Conservation (phyloP, 1,140 invertebrate species). For the Pygmarrhopalites habei region DNA sequence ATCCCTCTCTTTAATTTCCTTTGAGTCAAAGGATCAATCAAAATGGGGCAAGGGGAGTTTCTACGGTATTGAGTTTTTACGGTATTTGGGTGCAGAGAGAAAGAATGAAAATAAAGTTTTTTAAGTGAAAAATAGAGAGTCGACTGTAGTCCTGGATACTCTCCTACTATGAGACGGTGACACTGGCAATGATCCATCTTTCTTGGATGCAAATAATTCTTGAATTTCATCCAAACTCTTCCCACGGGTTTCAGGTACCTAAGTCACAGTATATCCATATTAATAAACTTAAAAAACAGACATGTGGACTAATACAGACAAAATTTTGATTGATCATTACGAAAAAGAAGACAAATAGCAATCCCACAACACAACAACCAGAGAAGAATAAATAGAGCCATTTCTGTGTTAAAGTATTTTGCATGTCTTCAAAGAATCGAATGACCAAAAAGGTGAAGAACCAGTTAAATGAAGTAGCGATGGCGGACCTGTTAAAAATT, state of each 20-base stretch:
- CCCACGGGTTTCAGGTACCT: slow-evolving; percentile 49
- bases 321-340: slow-evolving; percentile 42
- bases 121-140: slow-evolving; percentile 8
- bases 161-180: neutral
- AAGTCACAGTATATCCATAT: no score
- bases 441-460: slow-evolving; percentile 51
- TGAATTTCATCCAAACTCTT: slow-evolving; percentile 69
- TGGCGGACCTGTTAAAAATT: no score
- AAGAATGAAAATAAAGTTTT: no score
- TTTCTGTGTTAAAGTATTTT: slow-evolving; percentile 1
- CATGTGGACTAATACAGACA: no score
- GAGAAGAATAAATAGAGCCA: slow-evolving; percentile 72
- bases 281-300: no score
- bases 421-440: slow-evolving; percentile 45
- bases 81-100: no score
- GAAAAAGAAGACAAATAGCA: slow-evolving; percentile 57
- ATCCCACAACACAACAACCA: slow-evolving; percentile 56
- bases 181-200: neutral
- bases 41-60: no score
- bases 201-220: slow-evolving; percentile 29
- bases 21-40: no score
- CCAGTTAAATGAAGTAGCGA: slow-evolving; percentile 51
- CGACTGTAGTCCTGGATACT: slow-evolving; percentile 1
- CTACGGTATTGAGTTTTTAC: no score
- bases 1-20: no score